Evolutionary conservation across 2,888 invertebrate species (phyloP).

Genomic region (Lydus trimaculatus): DNA sequence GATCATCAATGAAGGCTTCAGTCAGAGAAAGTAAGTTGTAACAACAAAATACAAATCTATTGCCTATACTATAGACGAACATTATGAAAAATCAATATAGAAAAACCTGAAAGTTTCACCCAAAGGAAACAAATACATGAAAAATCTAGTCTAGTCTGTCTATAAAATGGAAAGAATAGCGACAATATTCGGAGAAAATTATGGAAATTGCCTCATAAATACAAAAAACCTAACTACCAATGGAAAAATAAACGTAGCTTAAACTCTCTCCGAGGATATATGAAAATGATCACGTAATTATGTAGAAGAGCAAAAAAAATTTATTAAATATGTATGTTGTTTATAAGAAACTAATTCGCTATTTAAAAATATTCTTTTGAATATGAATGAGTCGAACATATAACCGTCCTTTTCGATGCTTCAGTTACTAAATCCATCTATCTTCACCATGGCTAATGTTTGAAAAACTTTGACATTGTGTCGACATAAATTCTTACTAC

Average conservation of each 20-base stretch:
- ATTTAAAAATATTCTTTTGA: neutral
- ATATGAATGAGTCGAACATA: neutral
- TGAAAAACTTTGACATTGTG: constrained; percentile 12
- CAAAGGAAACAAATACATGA: neutral
- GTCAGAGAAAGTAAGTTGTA: neutral
- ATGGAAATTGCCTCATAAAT: neutral
- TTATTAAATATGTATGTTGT: neutral
- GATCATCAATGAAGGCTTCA: neutral
- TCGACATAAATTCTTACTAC: constrained; percentile 13
- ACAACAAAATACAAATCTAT: neutral
- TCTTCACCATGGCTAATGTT: constrained; percentile 4
- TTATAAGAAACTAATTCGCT: neutral
- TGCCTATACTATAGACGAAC: neutral
- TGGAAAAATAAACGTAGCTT: neutral
- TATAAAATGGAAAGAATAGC: neutral
- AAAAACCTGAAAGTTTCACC: neutral
- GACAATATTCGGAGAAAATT: neutral
- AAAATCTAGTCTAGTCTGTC: neutral
- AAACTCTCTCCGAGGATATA: neutral
- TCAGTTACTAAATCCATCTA: neutral
- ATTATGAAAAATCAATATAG: neutral
- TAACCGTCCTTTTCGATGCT: neutral
- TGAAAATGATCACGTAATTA: neutral
- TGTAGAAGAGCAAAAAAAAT: neutral
- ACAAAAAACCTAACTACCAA: neutral